phyloP scores from a whole-genome alignment of 2,113 vertebrate genomes.

The Gymnocephalus cernua region DNA sequence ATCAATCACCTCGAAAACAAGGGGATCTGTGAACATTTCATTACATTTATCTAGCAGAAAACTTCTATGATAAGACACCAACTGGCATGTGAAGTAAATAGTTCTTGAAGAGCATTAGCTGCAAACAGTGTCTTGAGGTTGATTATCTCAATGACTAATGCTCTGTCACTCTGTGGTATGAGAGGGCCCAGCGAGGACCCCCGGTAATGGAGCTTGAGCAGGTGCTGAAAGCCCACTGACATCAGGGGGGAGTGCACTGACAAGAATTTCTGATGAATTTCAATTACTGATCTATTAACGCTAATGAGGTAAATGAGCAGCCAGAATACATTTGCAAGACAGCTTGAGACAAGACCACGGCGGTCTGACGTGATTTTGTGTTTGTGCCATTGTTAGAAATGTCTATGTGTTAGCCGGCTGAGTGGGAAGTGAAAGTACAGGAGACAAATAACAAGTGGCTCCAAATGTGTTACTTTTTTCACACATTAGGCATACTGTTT shows the following conservation, averaged over 20 bases:
- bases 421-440: background rate
- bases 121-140: slow-evolving; percentile 85
- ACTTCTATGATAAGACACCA: slow-evolving; percentile 61
- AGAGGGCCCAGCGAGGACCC: slow-evolving; percentile 91
- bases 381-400: background rate
- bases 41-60: slow-evolving; percentile 44
- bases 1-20: slow-evolving; percentile 58
- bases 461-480: background rate
- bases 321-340: slow-evolving; percentile 84
- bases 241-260: slow-evolving; percentile 90
- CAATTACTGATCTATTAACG: slow-evolving; percentile 97
- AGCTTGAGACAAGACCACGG: slow-evolving; percentile 65
- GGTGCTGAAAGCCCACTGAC: slow-evolving; percentile 91
- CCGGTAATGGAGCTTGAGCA: slow-evolving; percentile 91
- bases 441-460: background rate
- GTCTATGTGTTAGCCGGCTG: background rate
- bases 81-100: slow-evolving; percentile 69
- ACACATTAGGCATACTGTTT: slow-evolving; percentile 2
- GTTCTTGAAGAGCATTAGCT: slow-evolving; percentile 73
- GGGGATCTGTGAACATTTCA: slow-evolving; percentile 35
- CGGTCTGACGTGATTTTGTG: slow-evolving; percentile 39
- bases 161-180: slow-evolving; percentile 92
- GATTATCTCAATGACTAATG: slow-evolving; percentile 97
- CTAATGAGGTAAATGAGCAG: slow-evolving; percentile 95
- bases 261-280: slow-evolving; percentile 97